Base-by-base conservation (phyloP, 2,797 vertebrate species). In the Chiroxiphia lanceolata region DNA sequence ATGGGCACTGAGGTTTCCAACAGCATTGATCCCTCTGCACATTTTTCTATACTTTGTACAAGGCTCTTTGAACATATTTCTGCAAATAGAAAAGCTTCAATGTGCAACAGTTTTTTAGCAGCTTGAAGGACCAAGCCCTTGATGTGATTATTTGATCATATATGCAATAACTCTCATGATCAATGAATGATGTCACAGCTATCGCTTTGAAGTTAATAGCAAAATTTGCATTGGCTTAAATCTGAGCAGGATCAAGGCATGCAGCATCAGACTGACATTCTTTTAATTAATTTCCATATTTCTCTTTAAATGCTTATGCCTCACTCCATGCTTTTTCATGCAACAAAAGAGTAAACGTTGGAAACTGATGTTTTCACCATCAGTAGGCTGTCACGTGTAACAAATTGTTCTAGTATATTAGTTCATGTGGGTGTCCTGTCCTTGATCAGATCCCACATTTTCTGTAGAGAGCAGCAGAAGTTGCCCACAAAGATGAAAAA, bases 191-290 rank as follows among this genome's bases (percentile, higher is more conserved):
- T 91, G 89, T 94, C 94, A 91, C 65, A 8, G 84, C 74, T 54
- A 90, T 69, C 44, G 33, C 96, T 95, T 96, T 96, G 96, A 97
- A 97, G 95, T 94, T 54, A 91, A 83, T 16, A 54, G 84, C 44
- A 94, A 90, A 96, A 94, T 91, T 96, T 85, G 72, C 92, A 94
- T 83, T 88, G 82, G 92, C 68, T 95, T 93, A 71, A 87, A 81
- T 95, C n/a, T 69, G 65, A 83, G 90, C 65, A 56, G 95, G 94
- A 93, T 96, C 89, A 92, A 96, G 94, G 79, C 91, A 67, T 23
- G 61, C 53, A 86, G 71, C 72, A 80, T 68, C 51, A 89, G 78
- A 74, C 53, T 77, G 87, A 79, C 91, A 78, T 69, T 72, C 51
- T 82, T 88, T 85, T 94, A 87, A 95, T 93, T 83, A 84, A 81